Percentiles rank a stretch among this genome's conserved stretches.
Conservation (phyloP, 2,888 invertebrate species). For the Plagodis dolabraria region DNA sequence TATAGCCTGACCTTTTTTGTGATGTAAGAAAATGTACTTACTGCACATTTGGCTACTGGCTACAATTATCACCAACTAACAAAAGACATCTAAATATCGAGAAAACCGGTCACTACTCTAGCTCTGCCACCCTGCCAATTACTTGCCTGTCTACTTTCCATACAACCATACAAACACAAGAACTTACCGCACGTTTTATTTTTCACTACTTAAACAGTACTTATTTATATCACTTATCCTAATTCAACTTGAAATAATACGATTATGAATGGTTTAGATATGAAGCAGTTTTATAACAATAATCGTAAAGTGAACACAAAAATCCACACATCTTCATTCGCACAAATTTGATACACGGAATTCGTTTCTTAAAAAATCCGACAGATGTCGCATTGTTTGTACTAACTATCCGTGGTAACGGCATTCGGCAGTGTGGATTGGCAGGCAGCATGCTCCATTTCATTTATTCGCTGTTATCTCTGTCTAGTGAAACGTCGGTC, state of each 20-base stretch:
- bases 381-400: conserved; percentile 43
- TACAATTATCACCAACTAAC: conserved; percentile 42
- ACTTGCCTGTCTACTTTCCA: conserved; percentile 70
- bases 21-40: conserved; percentile 48
- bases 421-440: background rate
- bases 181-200: conserved; percentile 68
- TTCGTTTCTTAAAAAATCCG: conserved; percentile 4
- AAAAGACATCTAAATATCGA: conserved; percentile 57
- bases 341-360: conserved; percentile 35
- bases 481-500: no score
- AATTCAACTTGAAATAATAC: conserved; percentile 9
- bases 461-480: no score
- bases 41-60: conserved; percentile 35
- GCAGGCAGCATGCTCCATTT: background rate
- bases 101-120: conserved; percentile 74
- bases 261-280: background rate
- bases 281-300: conserved; percentile 39
- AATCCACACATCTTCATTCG: conserved; percentile 71
- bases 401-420: background rate
- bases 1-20: conserved; percentile 55
- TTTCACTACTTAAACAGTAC: conserved; percentile 26
- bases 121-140: conserved; percentile 60
- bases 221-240: conserved; percentile 21
- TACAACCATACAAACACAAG: conserved; percentile 69
- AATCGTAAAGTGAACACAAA: conserved; percentile 58